A percentile compares a stretch with the other conserved stretches of the same genome.
These are phyloP conservation scores for Acanthurus tractus DNA, from an alignment of 2,797 vertebrate genomes.

Conservation along the genomic window DNA sequence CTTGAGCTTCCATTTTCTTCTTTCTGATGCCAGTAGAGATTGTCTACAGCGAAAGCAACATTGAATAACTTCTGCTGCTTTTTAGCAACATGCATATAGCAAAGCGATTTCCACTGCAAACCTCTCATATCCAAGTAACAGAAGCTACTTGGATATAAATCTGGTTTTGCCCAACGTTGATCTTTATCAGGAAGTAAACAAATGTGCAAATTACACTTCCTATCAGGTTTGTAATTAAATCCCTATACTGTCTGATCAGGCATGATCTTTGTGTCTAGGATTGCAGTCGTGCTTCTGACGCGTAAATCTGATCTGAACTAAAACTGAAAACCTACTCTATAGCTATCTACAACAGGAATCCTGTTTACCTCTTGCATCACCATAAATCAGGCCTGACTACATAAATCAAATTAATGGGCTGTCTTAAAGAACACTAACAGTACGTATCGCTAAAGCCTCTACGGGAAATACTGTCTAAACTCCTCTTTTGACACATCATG, in stretches of 20 bases:
- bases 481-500: neutral
- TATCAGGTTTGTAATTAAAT: neutral
- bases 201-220: neutral
- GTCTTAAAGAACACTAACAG: neutral
- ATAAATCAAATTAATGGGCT: neutral
- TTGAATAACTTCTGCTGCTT: neutral
- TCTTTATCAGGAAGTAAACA: neutral
- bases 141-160: neutral
- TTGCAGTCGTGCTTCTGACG: neutral
- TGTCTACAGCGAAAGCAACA: neutral
- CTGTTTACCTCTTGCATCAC: neutral
- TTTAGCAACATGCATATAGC: neutral
- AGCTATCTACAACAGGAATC: rapidly evolving
- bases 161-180: neutral
- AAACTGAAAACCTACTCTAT: neutral
- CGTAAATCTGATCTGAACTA: neutral
- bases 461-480: neutral
- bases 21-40: neutral
- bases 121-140: too few species aligned
- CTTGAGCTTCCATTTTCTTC: neutral
- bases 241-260: neutral
- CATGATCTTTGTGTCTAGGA: neutral
- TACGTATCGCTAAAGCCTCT: neutral
- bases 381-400: neutral
- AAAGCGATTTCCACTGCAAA: neutral